Base-by-base conservation (phyloP, 23 tunicate genomes). In the Trididemnum nubilum region DNA sequence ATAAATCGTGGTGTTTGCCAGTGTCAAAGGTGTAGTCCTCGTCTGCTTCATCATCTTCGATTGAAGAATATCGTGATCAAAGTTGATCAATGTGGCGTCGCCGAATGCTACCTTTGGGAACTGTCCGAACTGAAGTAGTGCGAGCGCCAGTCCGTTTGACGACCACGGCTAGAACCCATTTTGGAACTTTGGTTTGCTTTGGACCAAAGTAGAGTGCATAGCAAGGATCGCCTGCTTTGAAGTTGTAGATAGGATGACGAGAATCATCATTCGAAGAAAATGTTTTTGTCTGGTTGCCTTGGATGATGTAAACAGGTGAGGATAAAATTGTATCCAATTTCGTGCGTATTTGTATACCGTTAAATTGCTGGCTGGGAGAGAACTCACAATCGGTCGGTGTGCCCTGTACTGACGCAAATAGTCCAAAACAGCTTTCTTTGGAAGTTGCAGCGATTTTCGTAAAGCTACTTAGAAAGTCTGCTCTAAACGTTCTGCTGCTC, bases 341-440 rank as follows among this genome's bases (percentile, higher is more conserved):
- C 9, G 84, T 65, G 1, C 75, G 75, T 52, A 80, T 80, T 37
- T 80, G 84, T 5, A 60, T 26, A 21, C n/a, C n/a, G n/a, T n/a
- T n/a, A n/a, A n/a, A n/a, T n/a, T n/a, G n/a, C n/a, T n/a, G n/a
- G n/a, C n/a, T n/a, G n/a, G n/a, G n/a, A n/a, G n/a, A n/a, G n/a
- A n/a, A n/a, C n/a, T n/a, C n/a, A n/a, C n/a, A n/a, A n/a, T n/a
- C n/a, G n/a, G n/a, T n/a, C n/a, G n/a, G n/a, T n/a, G n/a, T n/a
- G n/a, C n/a, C n/a, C n/a, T n/a, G n/a, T n/a, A n/a, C n/a, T n/a
- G n/a, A n/a, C n/a, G n/a, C n/a, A n/a, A n/a, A n/a, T n/a, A n/a
- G n/a, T n/a, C n/a, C n/a, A n/a, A n/a, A n/a, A 7, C 60, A 4
- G 34, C 34, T 25, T 37, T 21, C 58, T 77, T 77, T 36, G 81